A percentile compares a stretch with the other conserved stretches of the same genome.
Conservation (phyloP, 2,797 vertebrate genomes). For the Enteromius argenteus region DNA sequence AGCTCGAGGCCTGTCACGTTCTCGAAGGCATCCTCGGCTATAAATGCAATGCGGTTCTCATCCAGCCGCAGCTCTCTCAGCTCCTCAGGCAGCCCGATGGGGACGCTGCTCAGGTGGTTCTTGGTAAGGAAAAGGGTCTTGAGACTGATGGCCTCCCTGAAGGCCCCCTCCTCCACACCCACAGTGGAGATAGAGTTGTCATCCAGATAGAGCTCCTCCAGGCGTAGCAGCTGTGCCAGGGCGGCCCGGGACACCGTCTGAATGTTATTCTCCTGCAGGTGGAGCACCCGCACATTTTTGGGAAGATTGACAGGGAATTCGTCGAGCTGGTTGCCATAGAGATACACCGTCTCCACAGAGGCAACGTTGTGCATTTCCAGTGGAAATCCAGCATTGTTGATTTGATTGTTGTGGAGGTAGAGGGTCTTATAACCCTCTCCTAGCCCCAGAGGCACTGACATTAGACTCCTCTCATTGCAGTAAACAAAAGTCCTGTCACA, state of each 20-base stretch:
- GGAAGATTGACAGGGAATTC: slow-evolving; percentile 96
- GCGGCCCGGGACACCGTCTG: slow-evolving; percentile 91
- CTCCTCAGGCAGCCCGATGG: slow-evolving; percentile 90
- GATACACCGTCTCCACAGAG: slow-evolving; percentile 93
- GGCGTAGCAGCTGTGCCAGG: slow-evolving; percentile 88
- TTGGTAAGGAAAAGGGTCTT: slow-evolving; percentile 93
- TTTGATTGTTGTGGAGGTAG: slow-evolving; percentile 98
- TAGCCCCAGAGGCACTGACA: slow-evolving; percentile 96
- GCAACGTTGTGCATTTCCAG: slow-evolving; percentile 88
- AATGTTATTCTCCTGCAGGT: slow-evolving; percentile 97
- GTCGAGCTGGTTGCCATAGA: slow-evolving; percentile 94
- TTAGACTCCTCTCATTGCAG: slow-evolving; percentile 96
- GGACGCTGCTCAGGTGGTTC: slow-evolving; percentile 94
- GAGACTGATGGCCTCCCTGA: slow-evolving; percentile 90
- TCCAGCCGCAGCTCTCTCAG: slow-evolving; percentile 91
- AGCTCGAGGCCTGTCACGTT: slow-evolving; percentile 89
- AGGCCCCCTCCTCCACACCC: slow-evolving; percentile 93
- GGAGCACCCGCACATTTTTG: slow-evolving; percentile 89
- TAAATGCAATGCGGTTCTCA: slow-evolving; percentile 91
- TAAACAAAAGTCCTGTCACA: slow-evolving; percentile 96
- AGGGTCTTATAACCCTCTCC: slow-evolving; percentile 95
- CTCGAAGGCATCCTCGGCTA: slow-evolving; percentile 90
- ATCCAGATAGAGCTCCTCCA: slow-evolving; percentile 93
- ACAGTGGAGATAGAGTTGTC: slow-evolving; percentile 96
- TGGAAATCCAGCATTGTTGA: slow-evolving; percentile 95